Evolutionary conservation across 2,797 vertebrate species (phyloP), one percentile per base, ranked within the genome.

Genomic region (Sebastes jordani): DNA sequence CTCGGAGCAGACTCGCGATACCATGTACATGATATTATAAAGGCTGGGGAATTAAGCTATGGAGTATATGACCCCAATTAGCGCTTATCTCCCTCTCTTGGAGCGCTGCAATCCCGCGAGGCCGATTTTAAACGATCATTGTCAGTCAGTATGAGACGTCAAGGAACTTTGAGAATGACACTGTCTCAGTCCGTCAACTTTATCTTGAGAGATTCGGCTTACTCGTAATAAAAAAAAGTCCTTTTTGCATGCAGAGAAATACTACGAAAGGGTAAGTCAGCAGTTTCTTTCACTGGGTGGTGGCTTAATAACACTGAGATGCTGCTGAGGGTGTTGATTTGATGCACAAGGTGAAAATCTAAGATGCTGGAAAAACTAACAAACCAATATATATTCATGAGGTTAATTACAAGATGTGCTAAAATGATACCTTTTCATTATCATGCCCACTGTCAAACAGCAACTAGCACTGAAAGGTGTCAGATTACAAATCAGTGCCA

Each of bases 321-420:
- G 80, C 83, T 71, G 85, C 87, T 64, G 80, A 88, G 88, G 92
- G 95, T 95, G 95, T 94, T 95, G 92, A 95, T 95, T 93, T 91
- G 91, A 93, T 92, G 87, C 82, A 93, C 46, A 91, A 93, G 93
- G 93, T 93, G 91, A 92, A 92, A 94, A 93, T 93, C 88, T 89
- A 84, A 89, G 87, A 90, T 90, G 86, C 86, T 90, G 85, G 80
- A 86, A 92, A 89, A 90, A 82, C 76, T 77, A 88, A 91, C 87
- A 95, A 93, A 93, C 86, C 95, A 95, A 95, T 95, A 94, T 95
- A 91, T 94, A 95, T 95, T 95, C 93, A 95, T 95, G 94, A 95
- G 84, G 86, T 91, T 95, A 95, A 95, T 95, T 95, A 95, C 91
- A 89, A 83, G 84, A 93, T 88, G 90, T 88, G 84, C 81, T 91